These are phyloP conservation scores for human (Homo sapiens) DNA, from an alignment of 2,113 vertebrate species.

Conservation along the genomic window DNA sequence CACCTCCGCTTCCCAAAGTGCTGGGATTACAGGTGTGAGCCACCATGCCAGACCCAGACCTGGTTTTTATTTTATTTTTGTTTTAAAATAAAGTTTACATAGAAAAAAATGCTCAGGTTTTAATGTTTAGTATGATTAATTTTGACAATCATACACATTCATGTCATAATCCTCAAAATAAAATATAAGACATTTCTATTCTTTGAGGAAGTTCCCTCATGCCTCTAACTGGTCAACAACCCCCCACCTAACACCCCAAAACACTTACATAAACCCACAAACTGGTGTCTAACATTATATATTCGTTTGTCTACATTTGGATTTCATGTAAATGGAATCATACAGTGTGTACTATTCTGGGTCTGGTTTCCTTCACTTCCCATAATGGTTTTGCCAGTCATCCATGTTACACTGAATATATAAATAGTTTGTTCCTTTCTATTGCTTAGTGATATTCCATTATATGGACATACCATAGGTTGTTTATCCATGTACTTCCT, in stretches of 20 bases:
- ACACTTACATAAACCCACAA: not conserved
- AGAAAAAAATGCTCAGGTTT: not conserved
- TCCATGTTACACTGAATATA: not conserved
- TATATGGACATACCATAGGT: not conserved
- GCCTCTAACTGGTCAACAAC: not conserved
- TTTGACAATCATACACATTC: not conserved
- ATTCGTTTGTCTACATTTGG: not conserved
- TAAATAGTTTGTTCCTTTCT: not conserved
- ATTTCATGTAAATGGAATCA: not conserved
- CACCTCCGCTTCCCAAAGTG: no score
- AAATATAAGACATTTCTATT: not conserved
- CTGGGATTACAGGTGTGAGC: no score
- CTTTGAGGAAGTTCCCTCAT: not conserved
- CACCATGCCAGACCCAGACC: not conserved
- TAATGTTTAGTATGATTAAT: not conserved
- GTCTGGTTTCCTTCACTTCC: not conserved
- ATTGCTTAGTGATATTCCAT: not conserved
- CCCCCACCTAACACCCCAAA: not conserved
- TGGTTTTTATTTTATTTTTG: not conserved
- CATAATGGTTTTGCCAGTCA: not conserved
- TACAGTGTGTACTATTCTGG: not conserved
- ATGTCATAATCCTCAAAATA: not conserved
- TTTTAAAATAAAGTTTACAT: not conserved
- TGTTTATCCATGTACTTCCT: not conserved
- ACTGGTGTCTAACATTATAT: not conserved